phyloP scores from a whole-genome alignment of 2,797 vertebrate genomes.

The Rhinophrynus dorsalis region DNA sequence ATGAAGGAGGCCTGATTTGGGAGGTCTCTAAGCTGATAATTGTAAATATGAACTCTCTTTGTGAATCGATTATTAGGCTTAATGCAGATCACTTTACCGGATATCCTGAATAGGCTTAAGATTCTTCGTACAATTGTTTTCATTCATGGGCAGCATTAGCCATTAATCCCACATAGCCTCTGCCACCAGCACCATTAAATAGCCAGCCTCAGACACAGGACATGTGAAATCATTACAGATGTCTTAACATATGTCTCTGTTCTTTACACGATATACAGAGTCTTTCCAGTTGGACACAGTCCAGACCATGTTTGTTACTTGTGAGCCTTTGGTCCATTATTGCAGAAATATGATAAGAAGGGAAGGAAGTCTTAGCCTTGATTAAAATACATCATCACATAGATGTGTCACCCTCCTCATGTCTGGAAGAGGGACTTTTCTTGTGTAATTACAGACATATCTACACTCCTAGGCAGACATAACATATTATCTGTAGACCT shows the following conservation, averaged over 20 bases:
- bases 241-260: not conserved
- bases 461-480: too few relatives aligned
- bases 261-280: not conserved
- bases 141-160: constrained; percentile 18
- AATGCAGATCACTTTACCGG: constrained; percentile 34
- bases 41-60: constrained; percentile 30
- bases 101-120: constrained; percentile 29
- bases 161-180: not conserved
- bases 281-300: not conserved
- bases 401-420: not conserved
- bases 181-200: not conserved
- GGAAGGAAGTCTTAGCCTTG: constrained; percentile 10
- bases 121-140: constrained; percentile 21
- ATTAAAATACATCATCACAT: not conserved
- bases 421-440: not conserved
- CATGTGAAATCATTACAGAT: constrained; percentile 1
- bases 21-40: constrained; percentile 45
- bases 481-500: too few relatives aligned
- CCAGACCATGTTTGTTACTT: not conserved
- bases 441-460: too few relatives aligned
- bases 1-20: not conserved
- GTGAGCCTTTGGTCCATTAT: not conserved
- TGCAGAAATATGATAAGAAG: constrained; percentile 16
- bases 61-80: constrained; percentile 18
- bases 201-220: not conserved